Evolutionary conservation across 2,888 invertebrate genomes (phyloP).

Genomic region (Anarsia innoxiella): DNA sequence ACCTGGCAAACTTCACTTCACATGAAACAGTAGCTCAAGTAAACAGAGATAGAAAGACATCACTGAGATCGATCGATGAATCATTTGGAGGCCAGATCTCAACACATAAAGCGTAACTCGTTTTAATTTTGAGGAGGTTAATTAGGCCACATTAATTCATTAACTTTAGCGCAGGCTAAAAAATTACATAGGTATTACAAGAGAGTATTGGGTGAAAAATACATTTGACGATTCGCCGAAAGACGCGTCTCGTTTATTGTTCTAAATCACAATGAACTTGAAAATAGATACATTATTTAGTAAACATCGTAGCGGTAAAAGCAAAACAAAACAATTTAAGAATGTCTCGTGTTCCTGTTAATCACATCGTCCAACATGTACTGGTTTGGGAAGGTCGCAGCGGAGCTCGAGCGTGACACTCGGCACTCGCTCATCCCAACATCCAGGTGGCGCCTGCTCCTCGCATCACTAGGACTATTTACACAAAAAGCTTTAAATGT

Average conservation of each 20-base stretch:
- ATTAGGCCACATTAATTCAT: constrained; percentile 59
- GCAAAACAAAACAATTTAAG: constrained; percentile 70
- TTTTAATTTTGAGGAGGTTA: constrained; percentile 50
- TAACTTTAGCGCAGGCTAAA: constrained; percentile 60
- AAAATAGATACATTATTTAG: constrained; percentile 56
- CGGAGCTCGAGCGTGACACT: constrained; percentile 30
- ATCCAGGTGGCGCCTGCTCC: constrained; percentile 29
- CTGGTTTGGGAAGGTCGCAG: constrained; percentile 20
- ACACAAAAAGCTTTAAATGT: constrained; percentile 74
- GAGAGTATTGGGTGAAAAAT: constrained; percentile 76
- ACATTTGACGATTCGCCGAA: constrained; percentile 62
- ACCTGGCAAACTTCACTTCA: constrained; percentile 30
- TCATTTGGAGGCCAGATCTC: constrained; percentile 49
- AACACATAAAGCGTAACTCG: constrained; percentile 65
- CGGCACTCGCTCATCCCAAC: no score
- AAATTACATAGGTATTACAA: no score
- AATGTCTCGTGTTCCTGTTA: constrained; percentile 67
- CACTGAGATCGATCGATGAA: constrained; percentile 43
- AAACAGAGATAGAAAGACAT: constrained; percentile 24
- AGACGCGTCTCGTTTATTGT: constrained; percentile 49
- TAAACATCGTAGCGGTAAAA: constrained; percentile 73
- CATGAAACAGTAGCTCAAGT: constrained; percentile 31
- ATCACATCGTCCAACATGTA: constrained; percentile 56
- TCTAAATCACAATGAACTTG: constrained; percentile 53
- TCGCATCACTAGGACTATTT: constrained; percentile 55